Base-by-base conservation (phyloP, 2,888 invertebrate species). In the Pammene fasciana region DNA sequence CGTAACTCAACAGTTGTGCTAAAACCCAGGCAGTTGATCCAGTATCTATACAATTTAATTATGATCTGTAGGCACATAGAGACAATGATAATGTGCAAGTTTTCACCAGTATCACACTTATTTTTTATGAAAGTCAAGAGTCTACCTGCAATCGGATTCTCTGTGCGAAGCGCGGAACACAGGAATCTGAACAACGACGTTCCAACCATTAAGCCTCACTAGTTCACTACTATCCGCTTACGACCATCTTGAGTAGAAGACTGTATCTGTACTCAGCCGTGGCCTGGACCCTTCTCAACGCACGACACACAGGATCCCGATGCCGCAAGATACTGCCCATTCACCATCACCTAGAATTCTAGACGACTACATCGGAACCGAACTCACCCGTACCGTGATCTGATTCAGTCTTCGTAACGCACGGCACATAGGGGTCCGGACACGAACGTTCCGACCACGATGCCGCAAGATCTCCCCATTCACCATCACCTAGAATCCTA, bases 381-480 rank as follows among this genome's bases (percentile, higher is more conserved):
- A 6, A 70, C 82, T 86, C 82, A 96, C 98, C 98, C 88, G 93
- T 79, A 96, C 94, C 70, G 97, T 97, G 46, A 98, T 94, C 83
- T 97, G 96, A 87, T 98, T 98, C 18, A 99, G 93, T 79, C 98
- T 94, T 71, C n/a, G n/a, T n/a, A 99, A 89, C 43, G 98, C 98
- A 82, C 97, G 95, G 85, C 99, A 99, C 83, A 97, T 96, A 6
- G 99, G 99, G 52, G 99, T 99, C 85, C 97, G 96, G 64, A 99
- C 95, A 78, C 97, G 94, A 79, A 97, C 94, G 75, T 96, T 97
- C 83, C 97, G 96, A 0, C 98, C 98, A 74, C 96, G 94, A 0
- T 18, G 18, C 10, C 48, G 46, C 11, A 16, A 36, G 38, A 18
- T 18, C 13, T 16, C 16, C 3, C 16, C 38, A 16, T 36, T 54